Evolutionary conservation across 2,888 invertebrate genomes (phyloP).

Genomic region (Odontocolon sp.): DNA sequence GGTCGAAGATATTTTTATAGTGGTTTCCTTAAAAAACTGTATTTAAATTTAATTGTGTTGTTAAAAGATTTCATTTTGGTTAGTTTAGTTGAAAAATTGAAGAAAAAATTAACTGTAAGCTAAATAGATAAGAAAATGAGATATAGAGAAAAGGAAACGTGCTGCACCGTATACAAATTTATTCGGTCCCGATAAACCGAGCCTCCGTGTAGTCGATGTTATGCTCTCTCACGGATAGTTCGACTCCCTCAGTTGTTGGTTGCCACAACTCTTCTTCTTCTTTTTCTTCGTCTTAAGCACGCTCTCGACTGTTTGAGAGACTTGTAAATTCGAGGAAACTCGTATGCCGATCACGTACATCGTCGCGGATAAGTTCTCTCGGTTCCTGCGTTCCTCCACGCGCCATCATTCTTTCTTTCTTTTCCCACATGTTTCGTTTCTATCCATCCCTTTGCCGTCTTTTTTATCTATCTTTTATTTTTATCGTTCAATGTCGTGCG

Average conservation of each 20-base stretch:
- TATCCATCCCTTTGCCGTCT: constrained; percentile 24
- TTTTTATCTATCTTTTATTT: neutral
- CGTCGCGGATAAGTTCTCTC: constrained; percentile 40
- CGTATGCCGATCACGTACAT: constrained; percentile 56
- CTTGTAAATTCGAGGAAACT: constrained; percentile 58
- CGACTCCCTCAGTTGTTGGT: constrained; percentile 1
- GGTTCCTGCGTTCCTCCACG: constrained; percentile 47
- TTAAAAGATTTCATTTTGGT: too few relatives aligned
- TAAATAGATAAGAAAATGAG: constrained; percentile 23
- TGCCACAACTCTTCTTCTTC: constrained; percentile 1
- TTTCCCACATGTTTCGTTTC: too few relatives aligned
- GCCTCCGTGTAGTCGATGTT: constrained; percentile 49
- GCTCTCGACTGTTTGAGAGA: constrained; percentile 5
- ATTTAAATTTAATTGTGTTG: too few relatives aligned
- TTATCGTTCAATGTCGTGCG: too few relatives aligned
- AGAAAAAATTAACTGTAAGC: neutral
- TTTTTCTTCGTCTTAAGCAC: constrained; percentile 3
- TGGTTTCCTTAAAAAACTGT: constrained; percentile 2
- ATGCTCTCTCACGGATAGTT: constrained; percentile 38
- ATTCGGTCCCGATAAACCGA: constrained; percentile 58
- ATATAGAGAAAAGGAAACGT: constrained; percentile 32
- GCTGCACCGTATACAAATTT: constrained; percentile 56
- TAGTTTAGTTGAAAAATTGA: too few relatives aligned
- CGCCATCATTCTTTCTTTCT: constrained; percentile 31
- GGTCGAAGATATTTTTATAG: neutral